Base-by-base conservation (phyloP, 2,113 vertebrate species). In the Centropus bengalensis region DNA sequence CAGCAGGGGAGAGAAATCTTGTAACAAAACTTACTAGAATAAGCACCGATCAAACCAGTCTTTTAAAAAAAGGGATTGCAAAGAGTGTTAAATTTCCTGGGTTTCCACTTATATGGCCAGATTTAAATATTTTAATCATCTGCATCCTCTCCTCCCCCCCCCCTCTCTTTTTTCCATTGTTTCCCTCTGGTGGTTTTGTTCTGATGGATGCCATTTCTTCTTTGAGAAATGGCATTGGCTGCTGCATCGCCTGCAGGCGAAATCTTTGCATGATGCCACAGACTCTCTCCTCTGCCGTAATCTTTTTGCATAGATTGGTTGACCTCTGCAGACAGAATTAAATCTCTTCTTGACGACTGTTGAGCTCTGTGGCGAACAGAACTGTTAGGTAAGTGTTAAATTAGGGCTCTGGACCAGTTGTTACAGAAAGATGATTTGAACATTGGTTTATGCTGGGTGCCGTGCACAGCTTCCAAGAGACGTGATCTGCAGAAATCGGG, bases 301-400 rank as follows among this genome's bases (percentile, higher is more conserved):
- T 77, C 77, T 73, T 74, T 51, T 51, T 79, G 89, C 78, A 28
- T 44, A 80, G 76, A 79, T 70, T 83, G 70, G 40, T 93, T 96
- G 87, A 93, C 91, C 93, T 94, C 91, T 60, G 74, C 76, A 87
- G 89, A 94, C 80, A 81, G 22, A 93, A 93, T 95, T 79, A 91
- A 95, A 93, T 82, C 78, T 96, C 89, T 69, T 87, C 70, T 62
- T n/a, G 69, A 70, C 5, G 21, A n/a, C 58, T 6, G 30, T 68
- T 88, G n/a, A 8, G 70, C 81, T 92, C 54, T 1, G 60, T 70
- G 86, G 78, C 0, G 3, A 38, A 19, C 18, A 30, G 10, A 44
- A 3, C 74, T 33, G 55, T 42, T 68, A 55, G 89, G 69, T 62
- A 88, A 84, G 91, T 66, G 79, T 85, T 78, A 69, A 83, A 56